These are phyloP conservation scores for Acanthochromis polyacanthus DNA, from an alignment of 2,113 vertebrate species.

Conservation along the genomic window DNA sequence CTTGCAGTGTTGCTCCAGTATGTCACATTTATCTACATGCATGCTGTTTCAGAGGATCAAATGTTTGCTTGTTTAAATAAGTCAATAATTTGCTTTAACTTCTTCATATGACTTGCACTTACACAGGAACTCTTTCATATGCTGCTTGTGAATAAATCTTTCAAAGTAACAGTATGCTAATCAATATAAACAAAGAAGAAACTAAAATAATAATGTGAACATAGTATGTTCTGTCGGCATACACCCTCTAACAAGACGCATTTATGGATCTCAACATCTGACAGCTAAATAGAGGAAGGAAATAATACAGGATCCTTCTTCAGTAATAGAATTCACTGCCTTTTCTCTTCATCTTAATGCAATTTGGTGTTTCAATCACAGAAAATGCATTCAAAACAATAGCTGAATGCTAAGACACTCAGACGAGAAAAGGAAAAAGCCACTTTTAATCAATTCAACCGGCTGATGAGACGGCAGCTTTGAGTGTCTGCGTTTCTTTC, in stretches of 20 bases:
- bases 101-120: neutral
- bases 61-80: neutral
- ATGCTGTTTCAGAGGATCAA: neutral
- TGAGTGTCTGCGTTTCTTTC: neutral
- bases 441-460: conserved; percentile 43
- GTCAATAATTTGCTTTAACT: neutral
- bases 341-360: conserved; percentile 60
- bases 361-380: conserved; percentile 46
- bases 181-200: conserved; percentile 9
- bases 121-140: neutral
- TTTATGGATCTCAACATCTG: conserved; percentile 40
- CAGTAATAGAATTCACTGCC: neutral
- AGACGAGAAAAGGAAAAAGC: conserved; percentile 28
- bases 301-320: conserved; percentile 27
- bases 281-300: conserved; percentile 41
- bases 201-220: conserved; percentile 22
- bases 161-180: conserved; percentile 21
- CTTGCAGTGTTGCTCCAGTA: no score
- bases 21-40: no score
- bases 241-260: conserved; percentile 15
- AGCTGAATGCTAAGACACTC: conserved; percentile 29
- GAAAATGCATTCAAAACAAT: conserved; percentile 36
- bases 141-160: neutral
- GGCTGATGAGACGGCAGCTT: conserved; percentile 29
- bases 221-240: conserved; percentile 18